Percentiles rank a stretch among this genome's conserved stretches.
phyloP scores from a whole-genome alignment of 1,140 invertebrate genomes.

The Stegodyphus mimosarum region DNA sequence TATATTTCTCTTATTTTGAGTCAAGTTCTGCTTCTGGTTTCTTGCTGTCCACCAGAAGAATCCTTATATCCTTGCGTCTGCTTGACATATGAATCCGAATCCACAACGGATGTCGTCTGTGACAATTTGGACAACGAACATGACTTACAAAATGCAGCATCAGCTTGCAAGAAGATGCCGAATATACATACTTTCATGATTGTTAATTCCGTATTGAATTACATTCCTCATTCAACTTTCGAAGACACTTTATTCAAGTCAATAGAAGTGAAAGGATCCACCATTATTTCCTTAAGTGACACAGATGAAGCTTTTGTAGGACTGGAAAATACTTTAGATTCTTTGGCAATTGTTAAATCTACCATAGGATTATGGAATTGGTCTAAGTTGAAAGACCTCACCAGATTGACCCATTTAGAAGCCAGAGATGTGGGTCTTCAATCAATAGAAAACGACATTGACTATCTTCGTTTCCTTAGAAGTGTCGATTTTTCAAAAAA shows the following conservation, averaged over 20 bases:
- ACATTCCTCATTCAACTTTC: not conserved
- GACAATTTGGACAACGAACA: not conserved
- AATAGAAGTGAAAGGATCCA: not conserved
- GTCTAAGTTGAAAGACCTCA: not conserved
- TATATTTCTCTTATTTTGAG: too few species aligned
- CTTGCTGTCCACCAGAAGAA: not conserved
- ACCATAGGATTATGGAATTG: not conserved
- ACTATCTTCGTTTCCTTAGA: not conserved
- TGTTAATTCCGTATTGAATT: not conserved
- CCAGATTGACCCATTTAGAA: not conserved
- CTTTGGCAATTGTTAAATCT: not conserved
- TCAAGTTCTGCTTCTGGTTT: too few species aligned
- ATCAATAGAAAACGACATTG: not conserved
- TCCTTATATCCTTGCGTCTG: not conserved
- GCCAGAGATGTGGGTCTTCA: not conserved
- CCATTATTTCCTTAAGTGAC: not conserved
- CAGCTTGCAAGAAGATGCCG: not conserved
- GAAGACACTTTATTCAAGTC: not conserved
- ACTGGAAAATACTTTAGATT: not conserved
- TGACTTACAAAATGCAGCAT: not conserved
- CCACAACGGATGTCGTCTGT: not conserved
- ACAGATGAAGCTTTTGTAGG: not conserved
- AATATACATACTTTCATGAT: not conserved
- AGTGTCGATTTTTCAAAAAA: not conserved
- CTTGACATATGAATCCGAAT: not conserved